Evolutionary conservation across 2,797 vertebrate species (phyloP), one percentile per base, ranked within the genome.

Genomic region (Erpetoichthys calabaricus): DNA sequence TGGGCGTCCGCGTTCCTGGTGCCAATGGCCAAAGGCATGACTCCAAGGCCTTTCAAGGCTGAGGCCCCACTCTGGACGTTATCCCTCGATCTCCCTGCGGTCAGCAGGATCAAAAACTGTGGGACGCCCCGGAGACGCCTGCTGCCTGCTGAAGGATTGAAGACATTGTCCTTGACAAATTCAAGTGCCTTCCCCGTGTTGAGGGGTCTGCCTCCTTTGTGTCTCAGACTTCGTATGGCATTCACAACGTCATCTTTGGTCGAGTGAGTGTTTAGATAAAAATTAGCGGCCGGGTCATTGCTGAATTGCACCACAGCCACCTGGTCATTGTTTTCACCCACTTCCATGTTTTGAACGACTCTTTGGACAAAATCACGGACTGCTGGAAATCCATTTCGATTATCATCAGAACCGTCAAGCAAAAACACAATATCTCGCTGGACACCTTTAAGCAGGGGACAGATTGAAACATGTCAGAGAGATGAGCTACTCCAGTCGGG

Each of bases 401-500:
- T 80, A 63, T 72, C 70, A 74, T 82, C 75, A 61, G 81, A 76
- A 45, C 78, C 81, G 75, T 86, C 85, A 60, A 87, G 74, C 63
- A 87, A 70, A 79, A 87, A 82, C n/a, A 84, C 76, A 69, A 87
- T 10, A 53, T 87, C 82, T 73, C 72, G 75, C 64, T 67, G 67
- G 45, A 44, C 69, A 62, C 60, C 9, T 74, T 80, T 61, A 63
- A 73, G 45, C 47, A 73, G 6, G 67, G 5, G 41, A 47, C 45
- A 46, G 55, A 10, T 53, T 43, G 49, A 67, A 61, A 61, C 7
- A 45, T 9, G 56, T 49, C 25, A 25, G 25, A 25, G 25, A 25
- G 25, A 25, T 25, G 25, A 25, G 25, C 25, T 25, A 25, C 25
- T 25, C 25, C 25, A 25, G 25, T 25, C 25, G 25, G 25, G 25